Evolutionary conservation across 2,888 invertebrate species (phyloP).

Genomic region (Brachycybe producta): DNA sequence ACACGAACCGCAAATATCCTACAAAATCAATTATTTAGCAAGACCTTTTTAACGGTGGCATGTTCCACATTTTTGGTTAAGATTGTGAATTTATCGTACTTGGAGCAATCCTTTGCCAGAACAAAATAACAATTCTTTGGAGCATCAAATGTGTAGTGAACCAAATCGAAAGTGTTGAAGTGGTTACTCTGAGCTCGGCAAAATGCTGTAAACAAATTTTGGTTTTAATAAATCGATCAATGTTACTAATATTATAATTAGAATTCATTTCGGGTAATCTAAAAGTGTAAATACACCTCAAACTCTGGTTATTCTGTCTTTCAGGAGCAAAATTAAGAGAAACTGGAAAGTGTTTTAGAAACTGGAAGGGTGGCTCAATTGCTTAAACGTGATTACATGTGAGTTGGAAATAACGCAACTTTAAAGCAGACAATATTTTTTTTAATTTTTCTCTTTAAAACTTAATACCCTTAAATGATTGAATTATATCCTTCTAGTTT

Average conservation of each 20-base stretch:
- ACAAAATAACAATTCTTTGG: slow-evolving; percentile 23
- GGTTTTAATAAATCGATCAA: not conserved
- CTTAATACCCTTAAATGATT: too few relatives aligned
- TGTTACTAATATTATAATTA: not conserved
- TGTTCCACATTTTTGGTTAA: slow-evolving; percentile 22
- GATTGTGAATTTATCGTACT: slow-evolving; percentile 22
- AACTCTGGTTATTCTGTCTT: too few relatives aligned
- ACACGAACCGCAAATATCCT: not conserved
- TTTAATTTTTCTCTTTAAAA: too few relatives aligned
- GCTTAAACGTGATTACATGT: too few relatives aligned
- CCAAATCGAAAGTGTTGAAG: slow-evolving; percentile 21
- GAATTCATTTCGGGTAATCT: too few relatives aligned
- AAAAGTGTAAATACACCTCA: too few relatives aligned
- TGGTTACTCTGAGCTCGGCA: slow-evolving; percentile 19
- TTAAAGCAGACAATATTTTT: too few relatives aligned
- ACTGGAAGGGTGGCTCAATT: too few relatives aligned
- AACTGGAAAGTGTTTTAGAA: too few relatives aligned
- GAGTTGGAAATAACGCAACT: too few relatives aligned
- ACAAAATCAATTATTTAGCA: not conserved
- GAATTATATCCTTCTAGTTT: too few relatives aligned
- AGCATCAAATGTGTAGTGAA: slow-evolving; percentile 20
- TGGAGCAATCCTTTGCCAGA: slow-evolving; percentile 24
- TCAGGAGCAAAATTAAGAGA: too few relatives aligned
- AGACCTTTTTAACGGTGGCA: slow-evolving; percentile 9
- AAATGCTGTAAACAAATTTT: slow-evolving; percentile 9